These are phyloP conservation scores for Phalera bucephala DNA, from an alignment of 2,888 invertebrate species.

Conservation along the genomic window DNA sequence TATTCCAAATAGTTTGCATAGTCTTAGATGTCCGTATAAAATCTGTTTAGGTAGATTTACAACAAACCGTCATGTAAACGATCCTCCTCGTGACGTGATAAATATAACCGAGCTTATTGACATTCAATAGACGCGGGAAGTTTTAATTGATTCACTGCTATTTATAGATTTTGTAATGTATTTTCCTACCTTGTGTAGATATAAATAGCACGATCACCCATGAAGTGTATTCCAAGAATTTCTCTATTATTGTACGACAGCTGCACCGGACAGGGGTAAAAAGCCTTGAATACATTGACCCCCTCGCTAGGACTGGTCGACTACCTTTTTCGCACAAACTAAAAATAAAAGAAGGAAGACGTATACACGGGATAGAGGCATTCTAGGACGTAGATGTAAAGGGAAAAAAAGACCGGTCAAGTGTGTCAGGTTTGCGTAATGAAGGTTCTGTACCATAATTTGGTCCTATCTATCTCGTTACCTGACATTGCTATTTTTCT, in stretches of 20 bases:
- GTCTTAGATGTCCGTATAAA: too few species aligned
- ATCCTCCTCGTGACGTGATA: conserved; percentile 13
- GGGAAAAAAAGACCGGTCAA: conserved; percentile 62
- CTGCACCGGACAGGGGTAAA: conserved; percentile 66
- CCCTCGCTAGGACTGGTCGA: conserved; percentile 58
- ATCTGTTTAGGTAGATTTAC: too few species aligned
- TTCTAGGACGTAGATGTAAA: conserved; percentile 62
- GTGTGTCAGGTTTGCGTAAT: too few species aligned
- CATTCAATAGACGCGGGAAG: conserved; percentile 21
- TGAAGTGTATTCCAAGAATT: conserved; percentile 61
- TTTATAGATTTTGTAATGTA: conserved; percentile 21
- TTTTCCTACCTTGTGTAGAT: conserved; percentile 25
- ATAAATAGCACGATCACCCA: conserved; percentile 48
- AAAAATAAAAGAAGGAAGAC: conserved; percentile 76
- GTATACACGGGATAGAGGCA: conserved; percentile 55
- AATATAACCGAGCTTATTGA: conserved; percentile 15
- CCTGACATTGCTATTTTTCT: too few species aligned
- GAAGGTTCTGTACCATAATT: too few species aligned
- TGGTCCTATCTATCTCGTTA: too few species aligned
- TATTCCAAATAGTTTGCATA: too few species aligned
- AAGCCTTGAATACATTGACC: conserved; percentile 74
- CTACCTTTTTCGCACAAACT: conserved; percentile 68
- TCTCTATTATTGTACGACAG: conserved; percentile 78
- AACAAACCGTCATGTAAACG: background rate
- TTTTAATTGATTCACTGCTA: conserved; percentile 27